Evolutionary conservation across 2,888 invertebrate genomes (phyloP), one percentile per base, ranked within the genome.

Genomic region (Crocallis elinguaria): DNA sequence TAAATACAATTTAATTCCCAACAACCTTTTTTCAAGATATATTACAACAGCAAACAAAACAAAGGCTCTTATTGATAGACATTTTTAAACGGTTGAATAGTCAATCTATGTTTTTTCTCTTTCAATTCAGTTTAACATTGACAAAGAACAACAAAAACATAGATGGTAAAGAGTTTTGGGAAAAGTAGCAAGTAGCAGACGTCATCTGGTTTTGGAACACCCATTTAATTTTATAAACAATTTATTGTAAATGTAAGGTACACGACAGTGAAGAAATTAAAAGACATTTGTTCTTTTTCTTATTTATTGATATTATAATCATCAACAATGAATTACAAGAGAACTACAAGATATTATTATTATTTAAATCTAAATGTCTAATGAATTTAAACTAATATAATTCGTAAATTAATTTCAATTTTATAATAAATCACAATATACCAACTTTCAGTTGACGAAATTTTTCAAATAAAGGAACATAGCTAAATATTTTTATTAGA

Each of bases 401-500:
- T 84, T 84, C 85, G 81, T 87, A 84, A 80, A 83, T 71, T 75
- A 75, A 60, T 73, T 79, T 64, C 25, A 77, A 64, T 72, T 74
- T 71, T 84, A 82, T 82, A 79, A 83, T 84, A 88, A 88, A 91
- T 89, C 89, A 90, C 90, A 90, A 86, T 84, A 69, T 73, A 84
- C 73, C 90, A 91, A 90, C 90, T 90, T 89, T 85, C 52, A 90
- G 90, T 88, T 86, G 88, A 85, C 77, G 78, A 86, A 86, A 81
- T 75, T 74, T 80, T 78, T 79, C 65, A 79, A 79, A 77, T 81
- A 80, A 86, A 86, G 84, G 85, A 84, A 86, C 84, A 80, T 78
- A 82, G 72, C 76, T 80, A 81, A 75, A 74, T 52, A 55, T 57
- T 52, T 46, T 44, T 55, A 54, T 75, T 73, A 73, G 75, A 77